Conservation (phyloP, 1,140 invertebrate genomes). For the Cotesia vestalis region DNA sequence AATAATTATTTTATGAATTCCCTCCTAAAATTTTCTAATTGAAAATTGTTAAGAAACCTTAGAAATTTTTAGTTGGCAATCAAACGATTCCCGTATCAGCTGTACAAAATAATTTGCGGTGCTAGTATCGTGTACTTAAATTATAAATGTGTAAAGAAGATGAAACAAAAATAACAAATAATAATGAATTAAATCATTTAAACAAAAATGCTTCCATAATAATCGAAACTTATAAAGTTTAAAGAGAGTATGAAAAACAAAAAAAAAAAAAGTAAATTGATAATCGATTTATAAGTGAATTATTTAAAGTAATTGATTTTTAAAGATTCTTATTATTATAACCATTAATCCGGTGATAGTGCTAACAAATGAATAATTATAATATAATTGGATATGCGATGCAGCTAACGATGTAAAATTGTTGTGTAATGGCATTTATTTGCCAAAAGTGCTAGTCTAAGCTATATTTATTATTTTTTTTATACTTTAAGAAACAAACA, state of each 20-base stretch:
- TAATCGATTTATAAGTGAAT: conserved; percentile 6
- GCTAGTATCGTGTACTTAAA: conserved; percentile 63
- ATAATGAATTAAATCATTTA: conserved; percentile 35
- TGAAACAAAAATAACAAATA: conserved; percentile 32
- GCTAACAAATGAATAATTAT: conserved; percentile 38
- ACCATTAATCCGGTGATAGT: conserved; percentile 48
- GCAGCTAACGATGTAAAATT: conserved; percentile 53
- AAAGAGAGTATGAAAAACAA: neutral
- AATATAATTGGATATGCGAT: conserved; percentile 51
- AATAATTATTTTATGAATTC: neutral
- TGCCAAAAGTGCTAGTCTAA: conserved; percentile 64
- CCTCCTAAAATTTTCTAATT: neutral
- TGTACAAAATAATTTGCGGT: conserved; percentile 59
- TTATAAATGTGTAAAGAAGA: conserved; percentile 41
- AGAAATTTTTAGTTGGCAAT: neutral
- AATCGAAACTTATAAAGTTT: conserved; percentile 30
- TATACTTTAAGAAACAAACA: conserved; percentile 44
- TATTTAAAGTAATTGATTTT: conserved; percentile 28
- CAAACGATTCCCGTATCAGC: conserved; percentile 46
- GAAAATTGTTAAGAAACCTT: conserved; percentile 6
- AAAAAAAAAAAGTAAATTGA: conserved; percentile 1
- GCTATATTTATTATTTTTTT: conserved; percentile 62
- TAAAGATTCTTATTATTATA: conserved; percentile 44
- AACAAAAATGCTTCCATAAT: conserved; percentile 57
- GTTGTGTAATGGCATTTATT: conserved; percentile 57